These are phyloP conservation scores for Apocrypta bakeri DNA, from an alignment of 1,140 invertebrate genomes.

Conservation along the genomic window DNA sequence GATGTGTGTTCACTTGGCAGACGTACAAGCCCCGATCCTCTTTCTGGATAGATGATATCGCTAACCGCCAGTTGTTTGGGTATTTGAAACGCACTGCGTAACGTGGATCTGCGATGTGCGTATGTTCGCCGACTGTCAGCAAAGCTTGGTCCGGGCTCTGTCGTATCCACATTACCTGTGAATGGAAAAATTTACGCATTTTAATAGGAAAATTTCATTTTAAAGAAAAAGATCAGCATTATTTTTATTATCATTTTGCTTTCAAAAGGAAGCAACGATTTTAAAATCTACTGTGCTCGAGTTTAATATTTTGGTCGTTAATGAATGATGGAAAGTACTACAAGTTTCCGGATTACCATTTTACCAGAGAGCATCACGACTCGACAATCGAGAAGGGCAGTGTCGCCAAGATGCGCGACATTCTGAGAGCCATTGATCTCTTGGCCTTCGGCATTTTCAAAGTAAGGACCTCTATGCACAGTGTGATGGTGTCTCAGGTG, in stretches of 20 bases:
- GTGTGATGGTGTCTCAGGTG: conserved; percentile 69
- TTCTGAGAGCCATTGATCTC: conserved; percentile 68
- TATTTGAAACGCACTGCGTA: conserved; percentile 74
- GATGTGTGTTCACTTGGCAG: conserved; percentile 90
- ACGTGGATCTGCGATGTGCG: conserved; percentile 75
- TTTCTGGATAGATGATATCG: conserved; percentile 82
- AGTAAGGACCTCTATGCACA: conserved; percentile 82
- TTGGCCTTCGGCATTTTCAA: conserved; percentile 79
- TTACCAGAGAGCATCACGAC: conserved; percentile 75
- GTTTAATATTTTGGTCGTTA: too few species aligned
- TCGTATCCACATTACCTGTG: conserved; percentile 77
- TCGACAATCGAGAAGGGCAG: conserved; percentile 73
- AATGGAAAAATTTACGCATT: conserved; percentile 40
- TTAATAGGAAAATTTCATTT: too few species aligned
- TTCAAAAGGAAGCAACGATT: too few species aligned
- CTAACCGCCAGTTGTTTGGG: conserved; percentile 88
- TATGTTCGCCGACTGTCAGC: conserved; percentile 75
- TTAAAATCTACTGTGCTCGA: too few species aligned
- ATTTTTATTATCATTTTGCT: too few species aligned
- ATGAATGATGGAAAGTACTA: too few species aligned
- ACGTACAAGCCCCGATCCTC: conserved; percentile 86
- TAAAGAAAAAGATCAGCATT: too few species aligned
- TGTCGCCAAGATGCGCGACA: conserved; percentile 72
- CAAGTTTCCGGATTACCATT: conserved; percentile 66
- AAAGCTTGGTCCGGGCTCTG: conserved; percentile 72